These are phyloP conservation scores for Nipponia nippon DNA, from an alignment of 2,113 vertebrate species.

Conservation along the genomic window DNA sequence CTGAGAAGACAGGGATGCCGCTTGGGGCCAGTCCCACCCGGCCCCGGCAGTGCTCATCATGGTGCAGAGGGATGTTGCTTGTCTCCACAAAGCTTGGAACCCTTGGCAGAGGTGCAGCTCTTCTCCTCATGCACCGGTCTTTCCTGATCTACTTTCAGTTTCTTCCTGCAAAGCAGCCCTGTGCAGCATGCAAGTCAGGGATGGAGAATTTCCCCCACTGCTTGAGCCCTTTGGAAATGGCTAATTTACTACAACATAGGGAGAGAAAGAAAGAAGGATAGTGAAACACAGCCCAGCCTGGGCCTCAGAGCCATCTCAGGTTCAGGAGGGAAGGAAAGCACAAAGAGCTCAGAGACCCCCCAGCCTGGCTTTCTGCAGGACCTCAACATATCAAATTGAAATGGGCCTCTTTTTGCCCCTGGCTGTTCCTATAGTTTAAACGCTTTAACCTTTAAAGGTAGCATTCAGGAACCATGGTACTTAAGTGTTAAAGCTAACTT, in stretches of 20 bases:
- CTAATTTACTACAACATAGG: not conserved
- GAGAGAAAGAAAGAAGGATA: not conserved
- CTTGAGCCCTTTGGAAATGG: not conserved
- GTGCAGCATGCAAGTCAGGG: not conserved
- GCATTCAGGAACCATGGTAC: constrained; percentile 52
- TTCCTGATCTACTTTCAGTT: not conserved
- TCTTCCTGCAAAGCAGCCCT: not conserved
- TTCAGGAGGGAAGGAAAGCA: constrained; percentile 40
- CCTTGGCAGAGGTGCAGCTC: not conserved
- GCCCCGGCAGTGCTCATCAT: not conserved
- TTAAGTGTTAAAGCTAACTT: constrained; percentile 36
- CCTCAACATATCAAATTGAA: constrained; percentile 54
- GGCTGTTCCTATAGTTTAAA: constrained; percentile 56
- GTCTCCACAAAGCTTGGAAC: not conserved
- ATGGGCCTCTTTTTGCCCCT: constrained; percentile 51
- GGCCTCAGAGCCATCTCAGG: constrained; percentile 24
- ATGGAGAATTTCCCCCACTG: not conserved
- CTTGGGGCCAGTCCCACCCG: not conserved
- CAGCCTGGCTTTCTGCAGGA: constrained; percentile 22
- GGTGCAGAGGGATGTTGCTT: not conserved
- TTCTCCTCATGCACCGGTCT: not conserved
- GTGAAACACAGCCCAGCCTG: not conserved
- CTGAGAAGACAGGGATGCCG: not conserved
- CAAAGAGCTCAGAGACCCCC: constrained; percentile 40
- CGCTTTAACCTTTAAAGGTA: constrained; percentile 61